Evolutionary conservation across 2,797 vertebrate genomes (phyloP).

Genomic region (Mus spretus): DNA sequence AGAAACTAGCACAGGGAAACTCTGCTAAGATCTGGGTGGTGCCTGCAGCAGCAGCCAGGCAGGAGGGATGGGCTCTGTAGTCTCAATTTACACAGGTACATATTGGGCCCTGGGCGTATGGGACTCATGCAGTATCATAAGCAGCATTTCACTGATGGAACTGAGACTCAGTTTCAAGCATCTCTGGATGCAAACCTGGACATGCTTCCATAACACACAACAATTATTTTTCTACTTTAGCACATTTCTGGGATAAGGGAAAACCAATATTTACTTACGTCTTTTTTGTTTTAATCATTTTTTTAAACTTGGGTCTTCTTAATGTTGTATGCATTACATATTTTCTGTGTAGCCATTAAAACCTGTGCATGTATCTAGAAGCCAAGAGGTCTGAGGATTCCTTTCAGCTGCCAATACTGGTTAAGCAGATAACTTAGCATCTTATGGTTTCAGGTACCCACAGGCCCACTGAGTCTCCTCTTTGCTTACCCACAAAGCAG

Average conservation of each 20-base stretch:
- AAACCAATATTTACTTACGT: constrained; percentile 21
- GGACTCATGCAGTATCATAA: neutral
- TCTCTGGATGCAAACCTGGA: neutral
- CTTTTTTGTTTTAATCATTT: neutral
- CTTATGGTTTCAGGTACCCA: neutral
- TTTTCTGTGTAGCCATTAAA: constrained; percentile 49
- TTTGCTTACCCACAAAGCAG: neutral
- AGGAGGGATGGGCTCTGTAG: neutral
- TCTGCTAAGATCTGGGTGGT: neutral
- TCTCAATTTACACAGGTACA: neutral
- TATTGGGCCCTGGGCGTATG: neutral
- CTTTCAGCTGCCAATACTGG: neutral
- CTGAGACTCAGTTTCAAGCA: neutral
- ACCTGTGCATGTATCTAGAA: neutral
- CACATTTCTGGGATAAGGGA: neutral
- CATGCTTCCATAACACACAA: neutral
- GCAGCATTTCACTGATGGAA: neutral
- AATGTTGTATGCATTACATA: neutral
- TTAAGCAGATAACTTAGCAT: neutral
- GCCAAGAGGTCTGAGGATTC: neutral
- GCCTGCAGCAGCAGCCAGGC: neutral
- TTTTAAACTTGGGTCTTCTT: neutral
- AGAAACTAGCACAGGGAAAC: neutral
- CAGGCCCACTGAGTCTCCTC: neutral
- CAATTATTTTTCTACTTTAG: neutral